Percentiles rank a stretch among this genome's conserved stretches.
Evolutionary conservation across 2,888 invertebrate species (phyloP).

Genomic region (Coelopa pilipes): DNA sequence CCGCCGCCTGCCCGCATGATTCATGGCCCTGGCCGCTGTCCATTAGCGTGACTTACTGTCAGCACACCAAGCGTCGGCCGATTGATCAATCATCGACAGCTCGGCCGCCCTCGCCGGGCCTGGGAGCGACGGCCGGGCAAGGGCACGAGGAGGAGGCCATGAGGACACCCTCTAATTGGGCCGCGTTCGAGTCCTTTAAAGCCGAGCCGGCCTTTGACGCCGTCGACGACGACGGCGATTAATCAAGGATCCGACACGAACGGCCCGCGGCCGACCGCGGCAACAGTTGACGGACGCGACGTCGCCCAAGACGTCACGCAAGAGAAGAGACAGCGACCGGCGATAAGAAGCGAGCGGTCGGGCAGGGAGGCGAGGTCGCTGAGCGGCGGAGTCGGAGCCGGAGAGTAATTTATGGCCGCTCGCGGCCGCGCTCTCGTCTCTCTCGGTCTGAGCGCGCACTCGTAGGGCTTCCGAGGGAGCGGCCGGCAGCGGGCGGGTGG

Average conservation of each 20-base stretch:
- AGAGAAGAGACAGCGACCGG: neutral
- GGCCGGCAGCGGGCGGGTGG: no score
- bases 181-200: neutral
- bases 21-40: conserved; percentile 40
- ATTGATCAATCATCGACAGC: conserved; percentile 44
- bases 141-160: neutral
- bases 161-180: neutral
- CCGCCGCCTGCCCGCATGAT: conserved; percentile 34
- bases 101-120: neutral
- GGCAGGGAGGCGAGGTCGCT: no score
- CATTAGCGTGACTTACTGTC: conserved; percentile 45
- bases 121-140: neutral
- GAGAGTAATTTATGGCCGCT: no score
- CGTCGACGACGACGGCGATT: no score
- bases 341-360: no score
- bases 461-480: no score
- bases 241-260: no score
- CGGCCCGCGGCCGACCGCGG: neutral
- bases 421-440: no score
- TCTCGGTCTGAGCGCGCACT: no score
- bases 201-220: neutral
- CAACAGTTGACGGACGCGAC: neutral
- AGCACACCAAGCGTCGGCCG: conserved; percentile 9
- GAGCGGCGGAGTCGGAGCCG: no score
- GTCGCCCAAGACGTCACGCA: neutral